phyloP scores from a whole-genome alignment of 2,113 vertebrate species.

The Proterorhinus semilunaris region DNA sequence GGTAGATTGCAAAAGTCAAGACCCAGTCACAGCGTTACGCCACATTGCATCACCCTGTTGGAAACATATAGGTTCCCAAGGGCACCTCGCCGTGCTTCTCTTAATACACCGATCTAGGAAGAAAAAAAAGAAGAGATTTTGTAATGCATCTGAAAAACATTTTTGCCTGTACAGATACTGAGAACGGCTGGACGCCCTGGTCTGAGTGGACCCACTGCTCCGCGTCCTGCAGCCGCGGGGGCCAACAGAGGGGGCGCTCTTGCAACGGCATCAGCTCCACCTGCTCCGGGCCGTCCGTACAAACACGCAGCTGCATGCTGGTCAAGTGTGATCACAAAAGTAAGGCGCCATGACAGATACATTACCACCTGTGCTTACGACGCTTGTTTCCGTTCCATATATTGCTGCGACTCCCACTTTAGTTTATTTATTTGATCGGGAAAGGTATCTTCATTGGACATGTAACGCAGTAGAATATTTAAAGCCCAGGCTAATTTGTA shows the following conservation, averaged over 20 bases:
- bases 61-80: not conserved
- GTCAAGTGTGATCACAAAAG: constrained; percentile 88
- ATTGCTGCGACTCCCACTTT: not conserved
- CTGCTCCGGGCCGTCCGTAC: constrained; percentile 88
- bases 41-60: not conserved
- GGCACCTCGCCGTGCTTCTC: not conserved
- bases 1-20: not conserved
- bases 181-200: constrained; percentile 95
- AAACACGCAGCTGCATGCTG: constrained; percentile 88
- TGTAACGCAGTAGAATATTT: no score
- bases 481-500: no score
- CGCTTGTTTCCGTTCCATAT: not conserved
- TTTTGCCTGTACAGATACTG: constrained; percentile 59
- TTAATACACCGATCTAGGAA: no score
- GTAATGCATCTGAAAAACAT: no score
- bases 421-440: no score
- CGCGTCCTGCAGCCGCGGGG: constrained; percentile 87
- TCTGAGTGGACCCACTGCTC: constrained; percentile 97
- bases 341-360: constrained; percentile 59
- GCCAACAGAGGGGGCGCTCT: constrained; percentile 90
- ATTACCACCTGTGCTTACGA: not conserved
- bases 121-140: no score
- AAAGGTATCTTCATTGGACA: no score
- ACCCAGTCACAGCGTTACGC: not conserved
- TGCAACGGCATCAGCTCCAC: constrained; percentile 87